These are phyloP conservation scores for Ptychadena robeensis DNA, from an alignment of 2,797 vertebrate genomes.

Conservation along the genomic window DNA sequence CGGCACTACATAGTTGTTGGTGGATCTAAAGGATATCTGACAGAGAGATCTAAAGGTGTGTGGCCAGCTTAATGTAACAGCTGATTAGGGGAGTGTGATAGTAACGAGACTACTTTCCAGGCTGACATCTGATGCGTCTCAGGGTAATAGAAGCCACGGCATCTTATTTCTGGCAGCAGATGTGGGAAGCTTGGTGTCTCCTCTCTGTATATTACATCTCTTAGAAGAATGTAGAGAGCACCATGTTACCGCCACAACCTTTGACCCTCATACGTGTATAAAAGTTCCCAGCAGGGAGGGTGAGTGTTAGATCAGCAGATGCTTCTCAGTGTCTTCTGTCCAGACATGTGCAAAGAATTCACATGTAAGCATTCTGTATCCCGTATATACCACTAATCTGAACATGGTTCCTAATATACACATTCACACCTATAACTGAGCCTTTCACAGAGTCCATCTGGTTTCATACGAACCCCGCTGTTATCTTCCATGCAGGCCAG, in stretches of 20 bases:
- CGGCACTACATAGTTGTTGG: too few relatives aligned
- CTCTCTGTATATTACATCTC: neutral
- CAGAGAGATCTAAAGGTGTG: too few relatives aligned
- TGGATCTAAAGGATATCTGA: too few relatives aligned
- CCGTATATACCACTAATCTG: conserved; percentile 7
- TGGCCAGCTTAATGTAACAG: conserved; percentile 27
- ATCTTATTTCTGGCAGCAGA: conserved; percentile 44
- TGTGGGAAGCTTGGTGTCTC: neutral
- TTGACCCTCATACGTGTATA: neutral
- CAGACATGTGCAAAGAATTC: neutral
- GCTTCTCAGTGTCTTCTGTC: neutral
- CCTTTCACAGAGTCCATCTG: too few relatives aligned
- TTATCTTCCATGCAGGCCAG: neutral
- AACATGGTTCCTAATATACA: neutral
- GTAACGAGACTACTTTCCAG: conserved; percentile 30
- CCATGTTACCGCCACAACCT: conserved; percentile 24
- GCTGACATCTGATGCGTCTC: conserved; percentile 25
- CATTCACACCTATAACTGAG: neutral
- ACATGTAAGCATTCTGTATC: neutral
- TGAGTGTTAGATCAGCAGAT: neutral
- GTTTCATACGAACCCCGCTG: too few relatives aligned
- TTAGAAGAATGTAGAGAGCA: conserved; percentile 25
- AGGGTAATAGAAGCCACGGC: conserved; percentile 32
- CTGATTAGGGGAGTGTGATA: conserved; percentile 18
- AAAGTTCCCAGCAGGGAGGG: conserved; percentile 1